Conservation (phyloP, 2,113 vertebrate species). For the Grallaria varia region DNA sequence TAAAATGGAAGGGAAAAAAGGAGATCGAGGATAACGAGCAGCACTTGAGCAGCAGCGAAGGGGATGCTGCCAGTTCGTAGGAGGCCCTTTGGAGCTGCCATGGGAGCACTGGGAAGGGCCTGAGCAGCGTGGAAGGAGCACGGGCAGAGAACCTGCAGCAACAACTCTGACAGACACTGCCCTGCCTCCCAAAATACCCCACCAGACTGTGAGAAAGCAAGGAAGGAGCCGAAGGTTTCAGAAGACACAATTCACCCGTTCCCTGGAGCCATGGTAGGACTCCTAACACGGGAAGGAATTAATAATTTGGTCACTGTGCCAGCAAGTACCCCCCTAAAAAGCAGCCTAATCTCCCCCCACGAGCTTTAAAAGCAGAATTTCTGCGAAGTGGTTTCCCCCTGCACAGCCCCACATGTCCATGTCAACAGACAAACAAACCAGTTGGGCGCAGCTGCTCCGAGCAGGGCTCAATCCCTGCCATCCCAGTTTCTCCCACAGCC, state of each 20-base stretch:
- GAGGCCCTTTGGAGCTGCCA: background rate
- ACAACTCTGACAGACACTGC: background rate
- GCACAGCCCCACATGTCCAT: background rate
- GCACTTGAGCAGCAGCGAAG: background rate
- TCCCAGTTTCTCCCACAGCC: background rate
- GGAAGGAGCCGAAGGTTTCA: background rate
- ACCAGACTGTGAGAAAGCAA: background rate
- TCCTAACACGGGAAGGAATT: background rate
- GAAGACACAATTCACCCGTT: background rate
- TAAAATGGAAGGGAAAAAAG: background rate
- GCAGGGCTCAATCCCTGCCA: constrained; percentile 8
- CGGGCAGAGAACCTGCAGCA: background rate
- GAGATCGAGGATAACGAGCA: background rate
- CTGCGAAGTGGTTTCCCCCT: constrained; percentile 4
- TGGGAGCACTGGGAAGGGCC: background rate
- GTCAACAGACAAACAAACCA: constrained; percentile 25
- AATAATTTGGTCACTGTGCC: background rate
- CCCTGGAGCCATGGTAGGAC: fast-evolving
- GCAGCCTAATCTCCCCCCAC: background rate
- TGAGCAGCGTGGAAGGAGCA: background rate
- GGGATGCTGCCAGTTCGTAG: background rate
- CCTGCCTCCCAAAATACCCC: background rate
- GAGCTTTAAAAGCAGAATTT: constrained; percentile 3
- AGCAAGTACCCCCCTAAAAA: background rate
- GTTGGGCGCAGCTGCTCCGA: background rate